phyloP scores from a whole-genome alignment of 1,140 invertebrate genomes.

The Zaprionus kolodkinae region DNA sequence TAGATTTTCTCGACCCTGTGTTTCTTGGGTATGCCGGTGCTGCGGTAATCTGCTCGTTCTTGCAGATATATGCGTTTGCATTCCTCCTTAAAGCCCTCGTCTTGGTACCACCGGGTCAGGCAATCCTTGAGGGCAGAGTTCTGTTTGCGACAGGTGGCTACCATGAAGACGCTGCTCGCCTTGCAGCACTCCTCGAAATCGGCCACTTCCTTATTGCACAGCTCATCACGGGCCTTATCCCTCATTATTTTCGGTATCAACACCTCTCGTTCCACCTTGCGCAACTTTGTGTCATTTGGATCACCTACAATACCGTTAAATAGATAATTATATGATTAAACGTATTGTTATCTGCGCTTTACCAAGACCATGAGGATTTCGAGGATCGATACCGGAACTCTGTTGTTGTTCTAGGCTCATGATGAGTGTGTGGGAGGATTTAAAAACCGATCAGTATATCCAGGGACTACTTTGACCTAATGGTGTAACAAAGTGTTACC shows the following conservation, averaged over 20 bases:
- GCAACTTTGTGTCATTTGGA: conserved; percentile 91
- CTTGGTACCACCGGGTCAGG: conserved; percentile 89
- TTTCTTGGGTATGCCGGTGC: conserved; percentile 90
- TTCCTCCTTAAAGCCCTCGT: conserved; percentile 89
- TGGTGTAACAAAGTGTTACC: conserved; percentile 41
- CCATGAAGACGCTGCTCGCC: conserved; percentile 88
- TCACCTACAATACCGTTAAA: conserved; percentile 87
- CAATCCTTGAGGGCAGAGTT: conserved; percentile 89
- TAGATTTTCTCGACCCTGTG: conserved; percentile 82
- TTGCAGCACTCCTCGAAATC: conserved; percentile 92
- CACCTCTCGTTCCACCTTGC: conserved; percentile 93
- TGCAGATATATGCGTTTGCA: conserved; percentile 92
- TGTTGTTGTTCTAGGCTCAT: conserved; percentile 57
- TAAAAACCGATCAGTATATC: conserved; percentile 20
- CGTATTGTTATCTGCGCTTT: not conserved
- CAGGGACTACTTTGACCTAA: conserved; percentile 25
- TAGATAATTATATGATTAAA: not conserved
- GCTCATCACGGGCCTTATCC: conserved; percentile 90
- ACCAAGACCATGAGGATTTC: conserved; percentile 79
- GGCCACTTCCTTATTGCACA: conserved; percentile 90
- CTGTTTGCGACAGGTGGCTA: conserved; percentile 89
- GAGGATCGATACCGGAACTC: conserved; percentile 43
- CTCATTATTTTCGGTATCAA: conserved; percentile 94
- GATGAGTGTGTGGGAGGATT: conserved; percentile 19
- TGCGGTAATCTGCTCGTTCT: conserved; percentile 92